These are phyloP conservation scores for Tigriopus californicus DNA, from an alignment of 2,888 invertebrate genomes.

Conservation along the genomic window DNA sequence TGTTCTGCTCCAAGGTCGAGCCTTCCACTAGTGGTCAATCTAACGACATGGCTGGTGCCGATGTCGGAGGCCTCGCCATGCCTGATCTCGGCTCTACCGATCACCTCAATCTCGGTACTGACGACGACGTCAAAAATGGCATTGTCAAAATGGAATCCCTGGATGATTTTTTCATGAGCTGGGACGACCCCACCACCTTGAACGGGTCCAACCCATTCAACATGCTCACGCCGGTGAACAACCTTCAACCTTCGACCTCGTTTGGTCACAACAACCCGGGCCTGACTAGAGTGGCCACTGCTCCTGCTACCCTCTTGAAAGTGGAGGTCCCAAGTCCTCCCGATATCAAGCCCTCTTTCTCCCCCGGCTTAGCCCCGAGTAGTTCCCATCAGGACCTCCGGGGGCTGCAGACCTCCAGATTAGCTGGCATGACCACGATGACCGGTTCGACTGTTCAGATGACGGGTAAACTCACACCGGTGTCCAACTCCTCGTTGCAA, in stretches of 20 bases:
- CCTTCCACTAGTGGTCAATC: background rate
- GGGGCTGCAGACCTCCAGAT: too few species aligned
- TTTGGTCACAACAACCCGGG: background rate
- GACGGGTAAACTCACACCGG: too few species aligned
- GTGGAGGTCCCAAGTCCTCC: background rate
- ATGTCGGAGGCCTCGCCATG: background rate
- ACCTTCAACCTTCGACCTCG: background rate
- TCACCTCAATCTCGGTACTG: background rate
- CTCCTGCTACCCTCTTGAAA: background rate
- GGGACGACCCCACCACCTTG: background rate
- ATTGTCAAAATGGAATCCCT: background rate
- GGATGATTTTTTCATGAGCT: background rate
- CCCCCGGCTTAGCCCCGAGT: background rate
- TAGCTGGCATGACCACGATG: too few species aligned
- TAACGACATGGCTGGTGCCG: background rate
- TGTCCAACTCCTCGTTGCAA: too few species aligned
- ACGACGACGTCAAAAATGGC: background rate
- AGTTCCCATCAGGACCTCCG: background rate
- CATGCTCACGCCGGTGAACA: background rate
- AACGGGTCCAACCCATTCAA: background rate
- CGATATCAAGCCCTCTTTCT: background rate
- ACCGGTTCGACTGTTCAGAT: too few species aligned
- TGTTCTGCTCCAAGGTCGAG: background rate
- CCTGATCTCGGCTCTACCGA: background rate
- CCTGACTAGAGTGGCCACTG: background rate